Evolutionary conservation across 2,888 invertebrate species (phyloP), one percentile per base, ranked within the genome.

Genomic region (Drosophila recens): DNA sequence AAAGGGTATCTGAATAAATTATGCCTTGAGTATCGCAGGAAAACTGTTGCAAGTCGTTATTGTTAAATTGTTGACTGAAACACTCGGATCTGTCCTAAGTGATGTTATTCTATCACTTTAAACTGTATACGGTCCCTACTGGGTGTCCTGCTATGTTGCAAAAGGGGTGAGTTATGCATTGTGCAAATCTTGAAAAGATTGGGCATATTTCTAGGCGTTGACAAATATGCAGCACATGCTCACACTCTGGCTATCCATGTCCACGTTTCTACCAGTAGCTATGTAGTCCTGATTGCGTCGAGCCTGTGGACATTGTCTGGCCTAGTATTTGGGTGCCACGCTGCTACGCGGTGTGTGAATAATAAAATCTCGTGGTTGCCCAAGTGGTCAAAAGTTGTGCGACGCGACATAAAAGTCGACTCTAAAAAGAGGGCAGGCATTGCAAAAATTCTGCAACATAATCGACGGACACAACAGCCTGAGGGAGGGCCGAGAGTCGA

Each of bases 351-450:
- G 52, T 45, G 33, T 74, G 80, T 75, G 78, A 88, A 84, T 85
- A 82, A 85, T 85, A 82, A 85, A 84, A 87, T 84, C 85, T 87
- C 82, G 88, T 85, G 86, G 84, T 84, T 34, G 78, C 78, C 72
- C 78, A 85, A 84, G 75, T 80, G 84, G 84, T 84, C 86, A 87
- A 85, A 84, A 84, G 78, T 87, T 84, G 75, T 71, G 72, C 79
- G 69, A 83, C 87, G 72, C 79, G 66, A 83, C 87, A 85, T 73
- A 84, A 87, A 80, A 81, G 67, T 67, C 63, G 54, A 58, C 27
- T 40, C 30, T 52, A 54, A 53, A 43, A 53, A 27, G 17, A 17
- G 11, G 15, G 40, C 40, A 52, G 58, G 51, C 45, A 51, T 34
- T n/a, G 70, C 52, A 64, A 58, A 66, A 53, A 56, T 40, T 71